Conservation (phyloP, 1,140 invertebrate genomes). For the Vanessa tameamea region DNA sequence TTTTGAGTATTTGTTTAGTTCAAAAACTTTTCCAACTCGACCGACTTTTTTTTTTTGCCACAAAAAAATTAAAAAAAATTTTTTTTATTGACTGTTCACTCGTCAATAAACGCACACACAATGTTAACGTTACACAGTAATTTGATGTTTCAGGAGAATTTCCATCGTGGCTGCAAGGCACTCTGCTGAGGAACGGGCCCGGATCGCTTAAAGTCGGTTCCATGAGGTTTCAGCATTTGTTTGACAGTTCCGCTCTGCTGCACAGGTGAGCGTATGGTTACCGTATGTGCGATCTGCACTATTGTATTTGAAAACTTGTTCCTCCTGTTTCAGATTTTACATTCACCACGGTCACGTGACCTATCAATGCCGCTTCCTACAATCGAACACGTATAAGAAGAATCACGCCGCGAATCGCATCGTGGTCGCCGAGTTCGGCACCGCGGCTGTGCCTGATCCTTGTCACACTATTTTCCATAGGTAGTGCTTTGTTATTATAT, state of each 20-base stretch:
- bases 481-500: constrained; percentile 57
- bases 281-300: no score
- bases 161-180: constrained; percentile 89
- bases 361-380: constrained; percentile 90
- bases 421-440: constrained; percentile 93
- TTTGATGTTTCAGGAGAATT: constrained; percentile 81
- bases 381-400: constrained; percentile 87
- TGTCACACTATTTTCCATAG: constrained; percentile 90
- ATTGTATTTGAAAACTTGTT: not conserved
- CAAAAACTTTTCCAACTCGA: no score
- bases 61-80: no score
- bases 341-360: constrained; percentile 87
- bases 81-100: no score
- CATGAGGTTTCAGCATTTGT: constrained; percentile 89
- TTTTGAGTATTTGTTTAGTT: no score
- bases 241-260: constrained; percentile 91
- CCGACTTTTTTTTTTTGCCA: no score
- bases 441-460: constrained; percentile 88
- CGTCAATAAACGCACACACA: no score
- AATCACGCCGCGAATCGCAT: constrained; percentile 90
- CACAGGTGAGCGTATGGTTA: constrained; percentile 82
- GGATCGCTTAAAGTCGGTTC: constrained; percentile 89
- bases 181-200: constrained; percentile 90
- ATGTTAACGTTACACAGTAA: no score
- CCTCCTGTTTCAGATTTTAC: constrained; percentile 82